Conservation (phyloP, 2,888 invertebrate species). For the Pandemis corylana region DNA sequence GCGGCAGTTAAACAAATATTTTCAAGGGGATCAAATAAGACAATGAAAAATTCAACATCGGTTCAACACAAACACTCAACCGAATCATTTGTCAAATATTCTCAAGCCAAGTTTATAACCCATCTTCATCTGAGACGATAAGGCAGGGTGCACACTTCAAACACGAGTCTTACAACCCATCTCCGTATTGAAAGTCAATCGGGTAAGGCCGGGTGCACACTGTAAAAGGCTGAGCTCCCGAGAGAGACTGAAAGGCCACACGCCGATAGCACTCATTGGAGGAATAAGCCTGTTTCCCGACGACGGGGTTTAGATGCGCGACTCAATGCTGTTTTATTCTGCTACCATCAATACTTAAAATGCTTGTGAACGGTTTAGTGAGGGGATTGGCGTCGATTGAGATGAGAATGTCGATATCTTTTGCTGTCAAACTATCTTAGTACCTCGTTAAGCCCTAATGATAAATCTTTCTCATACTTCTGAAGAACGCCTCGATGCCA, state of each 20-base stretch:
- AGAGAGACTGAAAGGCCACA: constrained; percentile 75
- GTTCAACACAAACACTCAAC: constrained; percentile 18
- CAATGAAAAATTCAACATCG: constrained; percentile 21
- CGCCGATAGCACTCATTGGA: constrained; percentile 78
- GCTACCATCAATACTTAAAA: constrained; percentile 83
- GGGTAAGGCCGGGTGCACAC: constrained; percentile 76
- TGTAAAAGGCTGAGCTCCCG: constrained; percentile 81
- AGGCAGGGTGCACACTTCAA: constrained; percentile 5
- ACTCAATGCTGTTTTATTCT: constrained; percentile 83
- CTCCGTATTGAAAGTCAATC: constrained; percentile 82
- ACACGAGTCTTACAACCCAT: constrained; percentile 75
- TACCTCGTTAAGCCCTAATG: background rate
- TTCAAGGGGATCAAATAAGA: background rate
- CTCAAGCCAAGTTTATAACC: constrained; percentile 48
- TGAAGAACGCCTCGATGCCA: background rate
- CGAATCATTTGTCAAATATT: constrained; percentile 69
- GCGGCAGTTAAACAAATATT: background rate
- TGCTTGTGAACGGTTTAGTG: constrained; percentile 72
- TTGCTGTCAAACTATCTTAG: too few species aligned
- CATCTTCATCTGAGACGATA: background rate
- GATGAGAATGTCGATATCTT: constrained; percentile 49
- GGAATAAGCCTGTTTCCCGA: constrained; percentile 84
- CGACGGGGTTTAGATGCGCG: constrained; percentile 81
- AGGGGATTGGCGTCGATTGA: constrained; percentile 53
- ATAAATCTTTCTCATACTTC: constrained; percentile 1